A percentile compares a stretch with the other conserved stretches of the same genome.
phyloP scores from a whole-genome alignment of 2,113 vertebrate species.

The Chloroceryle aenea region DNA sequence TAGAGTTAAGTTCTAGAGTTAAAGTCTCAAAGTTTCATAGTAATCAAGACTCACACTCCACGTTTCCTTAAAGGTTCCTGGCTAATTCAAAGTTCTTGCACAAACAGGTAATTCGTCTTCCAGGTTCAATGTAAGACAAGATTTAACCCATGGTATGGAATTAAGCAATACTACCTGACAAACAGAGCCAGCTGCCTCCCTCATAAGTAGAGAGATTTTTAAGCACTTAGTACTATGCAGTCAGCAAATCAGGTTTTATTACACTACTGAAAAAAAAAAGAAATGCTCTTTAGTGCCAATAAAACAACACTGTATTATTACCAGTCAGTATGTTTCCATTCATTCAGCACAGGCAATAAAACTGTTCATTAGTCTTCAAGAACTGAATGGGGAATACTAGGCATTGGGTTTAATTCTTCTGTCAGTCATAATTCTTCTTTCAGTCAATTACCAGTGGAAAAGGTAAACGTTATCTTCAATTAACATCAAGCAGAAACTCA shows the following conservation, averaged over 20 bases:
- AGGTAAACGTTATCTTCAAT: neutral
- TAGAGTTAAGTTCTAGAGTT: too few relatives aligned
- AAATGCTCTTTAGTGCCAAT: neutral
- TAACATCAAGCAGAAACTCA: neutral
- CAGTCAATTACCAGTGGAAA: neutral
- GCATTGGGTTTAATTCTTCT: neutral
- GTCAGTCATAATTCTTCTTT: conserved; percentile 11
- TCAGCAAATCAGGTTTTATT: conserved; percentile 18
- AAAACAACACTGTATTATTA: neutral
- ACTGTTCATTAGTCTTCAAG: neutral
- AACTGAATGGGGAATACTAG: neutral
- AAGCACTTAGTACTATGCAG: neutral
- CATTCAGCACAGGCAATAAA: neutral
- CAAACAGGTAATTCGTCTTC: neutral
- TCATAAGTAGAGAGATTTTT: neutral
- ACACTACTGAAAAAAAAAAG: neutral
- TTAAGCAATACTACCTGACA: neutral
- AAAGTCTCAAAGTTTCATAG: neutral
- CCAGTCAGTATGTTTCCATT: neutral
- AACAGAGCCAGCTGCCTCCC: neutral
- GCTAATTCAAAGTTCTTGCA: neutral
- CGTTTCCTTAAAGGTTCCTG: neutral
- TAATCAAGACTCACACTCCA: neutral
- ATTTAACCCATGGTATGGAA: neutral
- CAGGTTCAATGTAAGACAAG: neutral